These are phyloP conservation scores for Malacoctenus gilli DNA, from an alignment of 2,797 vertebrate species.

Conservation along the genomic window DNA sequence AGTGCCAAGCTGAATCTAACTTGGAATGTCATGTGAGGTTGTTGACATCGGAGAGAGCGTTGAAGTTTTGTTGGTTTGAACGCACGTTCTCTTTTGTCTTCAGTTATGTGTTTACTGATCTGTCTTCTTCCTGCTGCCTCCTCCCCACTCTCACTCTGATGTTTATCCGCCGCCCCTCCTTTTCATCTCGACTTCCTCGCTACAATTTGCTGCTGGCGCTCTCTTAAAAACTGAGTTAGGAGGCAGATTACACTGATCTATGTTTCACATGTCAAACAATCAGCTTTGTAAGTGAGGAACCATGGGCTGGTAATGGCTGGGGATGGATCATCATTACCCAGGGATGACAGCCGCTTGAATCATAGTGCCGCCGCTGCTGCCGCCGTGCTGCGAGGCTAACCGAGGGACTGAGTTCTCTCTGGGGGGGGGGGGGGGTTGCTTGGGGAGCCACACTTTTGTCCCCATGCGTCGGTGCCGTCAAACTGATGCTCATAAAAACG, in stretches of 20 bases:
- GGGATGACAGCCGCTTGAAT: constrained; percentile 67
- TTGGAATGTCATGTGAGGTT: neutral
- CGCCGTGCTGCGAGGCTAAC: constrained; percentile 33
- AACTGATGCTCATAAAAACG: constrained; percentile 25
- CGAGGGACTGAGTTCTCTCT: constrained; percentile 38
- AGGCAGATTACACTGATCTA: constrained; percentile 66
- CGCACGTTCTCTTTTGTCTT: too few relatives aligned
- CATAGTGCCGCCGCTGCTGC: constrained; percentile 20
- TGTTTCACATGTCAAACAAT: constrained; percentile 73
- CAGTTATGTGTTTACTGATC: too few relatives aligned
- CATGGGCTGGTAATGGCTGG: constrained; percentile 59
- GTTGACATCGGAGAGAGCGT: too few relatives aligned
- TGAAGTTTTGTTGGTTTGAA: too few relatives aligned
- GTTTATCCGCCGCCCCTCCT: constrained; percentile 13
- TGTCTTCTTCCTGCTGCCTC: too few relatives aligned
- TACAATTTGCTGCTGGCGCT: constrained; percentile 25
- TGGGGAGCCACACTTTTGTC: constrained; percentile 32
- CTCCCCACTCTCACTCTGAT: neutral
- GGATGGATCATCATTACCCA: constrained; percentile 75
- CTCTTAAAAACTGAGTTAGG: constrained; percentile 61
- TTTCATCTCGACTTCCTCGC: constrained; percentile 9
- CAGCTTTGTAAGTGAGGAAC: constrained; percentile 66
- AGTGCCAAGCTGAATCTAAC: constrained; percentile 3
- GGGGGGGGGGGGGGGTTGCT: constrained; percentile 33
- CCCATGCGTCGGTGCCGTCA: constrained; percentile 17